These are phyloP conservation scores for Schizothorax lantsangensis DNA, from an alignment of 2,797 vertebrate genomes.

Conservation along the genomic window DNA sequence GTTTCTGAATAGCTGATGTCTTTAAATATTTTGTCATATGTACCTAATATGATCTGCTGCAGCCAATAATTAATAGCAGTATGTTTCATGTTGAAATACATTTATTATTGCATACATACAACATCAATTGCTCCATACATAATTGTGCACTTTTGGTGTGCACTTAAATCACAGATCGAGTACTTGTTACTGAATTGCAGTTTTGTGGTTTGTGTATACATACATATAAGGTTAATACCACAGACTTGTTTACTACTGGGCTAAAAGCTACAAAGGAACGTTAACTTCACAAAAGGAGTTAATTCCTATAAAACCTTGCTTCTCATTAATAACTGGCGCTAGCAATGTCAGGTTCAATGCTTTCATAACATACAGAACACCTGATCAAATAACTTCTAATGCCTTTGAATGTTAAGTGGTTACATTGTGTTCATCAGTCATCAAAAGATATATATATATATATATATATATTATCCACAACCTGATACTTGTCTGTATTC, in stretches of 20 bases:
- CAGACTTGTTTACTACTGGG: constrained; percentile 74
- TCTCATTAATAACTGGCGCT: constrained; percentile 72
- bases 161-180: constrained; percentile 79
- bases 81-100: constrained; percentile 64
- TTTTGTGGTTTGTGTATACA: constrained; percentile 75
- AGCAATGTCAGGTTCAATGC: constrained; percentile 69
- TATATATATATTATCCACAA: background rate
- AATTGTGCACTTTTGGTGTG: constrained; percentile 80
- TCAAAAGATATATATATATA: background rate
- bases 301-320: constrained; percentile 74
- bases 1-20: background rate
- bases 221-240: constrained; percentile 79
- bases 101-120: constrained; percentile 92
- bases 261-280: constrained; percentile 78
- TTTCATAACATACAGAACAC: constrained; percentile 71
- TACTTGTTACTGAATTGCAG: constrained; percentile 74
- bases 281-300: constrained; percentile 75
- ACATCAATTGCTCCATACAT: constrained; percentile 86
- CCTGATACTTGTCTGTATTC: constrained; percentile 31
- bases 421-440: constrained; percentile 55
- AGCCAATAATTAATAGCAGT: background rate
- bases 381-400: constrained; percentile 66
- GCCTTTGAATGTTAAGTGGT: constrained; percentile 65
- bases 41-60: background rate
- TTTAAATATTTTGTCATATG: background rate